phyloP scores from a whole-genome alignment of 30 jellyfish, hydroid and myxozoan species.

The Hydractinia echinata region DNA sequence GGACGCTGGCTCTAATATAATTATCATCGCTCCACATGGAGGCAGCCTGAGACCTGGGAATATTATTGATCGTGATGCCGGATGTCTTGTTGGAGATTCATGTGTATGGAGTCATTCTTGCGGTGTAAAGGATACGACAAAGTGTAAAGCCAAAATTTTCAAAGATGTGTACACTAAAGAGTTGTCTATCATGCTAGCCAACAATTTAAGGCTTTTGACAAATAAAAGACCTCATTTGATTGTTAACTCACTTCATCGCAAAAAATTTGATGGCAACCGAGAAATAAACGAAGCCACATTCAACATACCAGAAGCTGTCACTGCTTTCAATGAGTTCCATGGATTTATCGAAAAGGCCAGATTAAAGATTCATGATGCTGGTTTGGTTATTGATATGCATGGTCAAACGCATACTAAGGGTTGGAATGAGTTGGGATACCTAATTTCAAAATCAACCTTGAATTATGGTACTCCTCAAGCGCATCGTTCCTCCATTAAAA shows the following conservation, averaged over 20 bases:
- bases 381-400: constrained; percentile 15
- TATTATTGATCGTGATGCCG: constrained; percentile 8
- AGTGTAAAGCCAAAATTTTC: not conserved
- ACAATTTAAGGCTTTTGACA: not conserved
- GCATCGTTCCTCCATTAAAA: not conserved
- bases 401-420: constrained; percentile 15
- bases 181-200: not conserved
- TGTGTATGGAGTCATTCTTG: not conserved
- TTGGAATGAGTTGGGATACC: constrained; percentile 1
- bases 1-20: not conserved
- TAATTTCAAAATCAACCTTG: not conserved
- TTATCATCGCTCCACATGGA: constrained; percentile 15
- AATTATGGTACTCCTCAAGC: not conserved
- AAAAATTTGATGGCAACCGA: constrained; percentile 18
- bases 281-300: not conserved
- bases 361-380: not conserved
- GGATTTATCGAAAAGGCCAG: not conserved
- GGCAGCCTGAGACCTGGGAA: not conserved
- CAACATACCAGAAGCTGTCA: not conserved
- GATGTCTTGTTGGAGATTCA: not conserved
- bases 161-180: not conserved
- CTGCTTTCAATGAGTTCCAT: not conserved
- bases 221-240: not conserved
- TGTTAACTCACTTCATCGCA: constrained; percentile 18
- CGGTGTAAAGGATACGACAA: not conserved